phyloP scores from a whole-genome alignment of 2,113 vertebrate genomes.

The Bufo bufo region DNA sequence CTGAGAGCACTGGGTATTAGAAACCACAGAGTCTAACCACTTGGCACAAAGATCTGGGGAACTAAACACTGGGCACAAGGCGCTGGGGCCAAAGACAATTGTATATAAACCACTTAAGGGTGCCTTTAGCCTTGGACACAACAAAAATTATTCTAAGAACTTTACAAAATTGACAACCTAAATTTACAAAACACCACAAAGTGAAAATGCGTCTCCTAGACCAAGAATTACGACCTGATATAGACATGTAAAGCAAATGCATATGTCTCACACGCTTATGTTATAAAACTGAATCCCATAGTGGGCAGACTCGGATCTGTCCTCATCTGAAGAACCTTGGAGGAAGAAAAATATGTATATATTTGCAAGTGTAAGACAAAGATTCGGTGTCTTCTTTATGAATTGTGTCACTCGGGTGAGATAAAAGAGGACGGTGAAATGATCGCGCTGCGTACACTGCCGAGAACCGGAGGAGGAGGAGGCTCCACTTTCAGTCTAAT shows the following conservation, averaged over 20 bases:
- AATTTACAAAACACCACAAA: background rate
- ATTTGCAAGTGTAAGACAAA: constrained; percentile 40
- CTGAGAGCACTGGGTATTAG: no score
- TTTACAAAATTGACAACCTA: background rate
- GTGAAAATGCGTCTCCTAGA: background rate
- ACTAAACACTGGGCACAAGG: background rate
- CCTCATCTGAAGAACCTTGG: constrained; percentile 17
- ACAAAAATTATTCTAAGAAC: background rate
- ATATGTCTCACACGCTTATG: constrained; percentile 6
- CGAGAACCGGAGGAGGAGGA: background rate
- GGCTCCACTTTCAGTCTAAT: background rate
- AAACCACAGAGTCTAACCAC: background rate
- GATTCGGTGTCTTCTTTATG: background rate
- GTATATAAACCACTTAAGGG: background rate
- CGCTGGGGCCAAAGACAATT: background rate
- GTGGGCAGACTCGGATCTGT: background rate
- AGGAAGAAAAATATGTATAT: background rate
- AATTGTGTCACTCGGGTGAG: constrained; percentile 33
- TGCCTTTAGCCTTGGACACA: background rate
- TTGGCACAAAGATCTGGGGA: background rate
- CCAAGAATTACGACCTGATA: background rate
- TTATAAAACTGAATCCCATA: background rate
- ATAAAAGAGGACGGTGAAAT: constrained; percentile 19
- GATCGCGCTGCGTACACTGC: background rate
- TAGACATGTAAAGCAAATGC: background rate